Conservation (phyloP, 1,140 invertebrate species). For the Diabrotica undecimpunctata region DNA sequence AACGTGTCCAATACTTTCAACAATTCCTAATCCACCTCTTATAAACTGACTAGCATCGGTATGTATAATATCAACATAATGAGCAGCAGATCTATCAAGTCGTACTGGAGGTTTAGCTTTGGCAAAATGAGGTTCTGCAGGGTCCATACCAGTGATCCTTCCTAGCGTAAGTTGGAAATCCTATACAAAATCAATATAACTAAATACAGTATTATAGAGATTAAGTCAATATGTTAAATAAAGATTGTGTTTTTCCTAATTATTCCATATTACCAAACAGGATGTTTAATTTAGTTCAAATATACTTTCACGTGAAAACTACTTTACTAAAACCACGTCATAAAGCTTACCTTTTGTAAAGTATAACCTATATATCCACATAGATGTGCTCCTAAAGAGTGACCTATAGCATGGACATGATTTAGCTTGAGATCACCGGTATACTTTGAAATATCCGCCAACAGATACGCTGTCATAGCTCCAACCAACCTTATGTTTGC, state of each 20-base stretch:
- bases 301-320: too few species aligned
- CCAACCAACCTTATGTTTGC: constrained; percentile 86
- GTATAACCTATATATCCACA: constrained; percentile 78
- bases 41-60: constrained; percentile 81
- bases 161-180: constrained; percentile 64
- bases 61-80: constrained; percentile 84
- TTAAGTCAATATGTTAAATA: too few species aligned
- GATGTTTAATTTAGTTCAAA: too few species aligned
- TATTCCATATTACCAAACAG: too few species aligned
- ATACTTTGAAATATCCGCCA: constrained; percentile 50
- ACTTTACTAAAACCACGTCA: too few species aligned
- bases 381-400: constrained; percentile 84
- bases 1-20: constrained; percentile 75
- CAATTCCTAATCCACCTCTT: constrained; percentile 76
- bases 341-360: constrained; percentile 55
- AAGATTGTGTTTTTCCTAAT: too few species aligned
- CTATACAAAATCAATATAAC: constrained; percentile 45
- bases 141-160: constrained; percentile 75
- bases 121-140: constrained; percentile 88
- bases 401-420: constrained; percentile 81
- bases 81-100: constrained; percentile 78
- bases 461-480: constrained; percentile 72
- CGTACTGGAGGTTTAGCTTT: constrained; percentile 76
- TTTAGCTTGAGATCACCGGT: constrained; percentile 50
- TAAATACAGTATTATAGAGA: not conserved